Base-by-base conservation (phyloP, 2,113 vertebrate species). In the Brachirus orientalis region DNA sequence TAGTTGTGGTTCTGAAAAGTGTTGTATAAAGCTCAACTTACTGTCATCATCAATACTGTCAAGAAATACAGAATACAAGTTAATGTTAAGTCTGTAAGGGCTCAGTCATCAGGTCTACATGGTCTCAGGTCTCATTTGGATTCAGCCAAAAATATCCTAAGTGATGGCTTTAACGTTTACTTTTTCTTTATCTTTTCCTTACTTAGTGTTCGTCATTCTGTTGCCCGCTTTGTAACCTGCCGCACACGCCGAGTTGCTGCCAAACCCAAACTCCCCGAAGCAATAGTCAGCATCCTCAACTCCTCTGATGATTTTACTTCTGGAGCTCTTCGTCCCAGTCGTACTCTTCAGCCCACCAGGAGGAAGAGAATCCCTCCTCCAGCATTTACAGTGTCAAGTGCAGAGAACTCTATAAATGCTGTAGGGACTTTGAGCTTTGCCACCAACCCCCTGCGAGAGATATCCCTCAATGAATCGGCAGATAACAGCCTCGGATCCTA, bases 221-320 rank as follows among this genome's bases (percentile, higher is more conserved):
- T 9, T 0, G 72, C 71, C 1, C 77, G 80, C n/a, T 90, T 85
- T 53, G 89, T 91, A 22, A 91, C 89, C 44, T 74, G 63, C 6
- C 86, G 85, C 35, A 84, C 59, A 70, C 53, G 69, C 28, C 47
- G 57, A 0, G 8, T 44, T 18, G 9, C 44, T 0, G 10, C 65
- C n/a, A 80, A 67, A 62, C 16, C 64, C 36, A 70, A 57, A 63
- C n/a, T 13, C 18, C 22, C 51, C 10, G 67, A 69, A 60, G 45
- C 18, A 6, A 18, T 8, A 4, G 46, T 13, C 12, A 37, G 5
- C 46, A 40, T 45, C 6, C 52, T 87, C 2, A 75, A 88, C 82
- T 92, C 90, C 3, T 91, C 89, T 0, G 86, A 90, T 10, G 90
- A 93, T 12, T 91, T 91, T 38, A 35, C 68, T 10, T 46, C 54